These are phyloP conservation scores for Apodemia zela DNA, from an alignment of 2,888 invertebrate species.

Conservation along the genomic window DNA sequence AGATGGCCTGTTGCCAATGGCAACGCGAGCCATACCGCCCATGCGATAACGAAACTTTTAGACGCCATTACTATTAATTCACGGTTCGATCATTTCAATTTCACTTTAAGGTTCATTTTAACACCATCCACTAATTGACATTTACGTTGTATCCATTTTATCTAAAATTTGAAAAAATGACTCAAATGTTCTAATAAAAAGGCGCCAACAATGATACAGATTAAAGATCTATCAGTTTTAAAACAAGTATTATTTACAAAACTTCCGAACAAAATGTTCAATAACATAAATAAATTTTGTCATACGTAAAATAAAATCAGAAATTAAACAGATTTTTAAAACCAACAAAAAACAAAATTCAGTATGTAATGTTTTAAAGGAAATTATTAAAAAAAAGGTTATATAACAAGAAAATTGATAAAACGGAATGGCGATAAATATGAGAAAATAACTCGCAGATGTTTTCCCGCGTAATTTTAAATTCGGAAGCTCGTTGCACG, in stretches of 20 bases:
- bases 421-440: background rate
- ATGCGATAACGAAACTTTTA: slow-evolving; percentile 61
- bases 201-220: slow-evolving; percentile 4
- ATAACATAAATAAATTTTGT: background rate
- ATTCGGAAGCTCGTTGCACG: slow-evolving; percentile 38
- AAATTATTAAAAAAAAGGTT: background rate
- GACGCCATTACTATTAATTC: slow-evolving; percentile 57
- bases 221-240: background rate
- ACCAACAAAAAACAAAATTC: background rate
- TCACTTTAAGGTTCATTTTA: slow-evolving; percentile 62
- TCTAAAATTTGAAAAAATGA: background rate
- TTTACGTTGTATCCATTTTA: slow-evolving; percentile 47
- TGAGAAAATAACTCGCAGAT: slow-evolving; percentile 19
- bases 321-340: background rate
- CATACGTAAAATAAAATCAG: background rate
- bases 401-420: background rate
- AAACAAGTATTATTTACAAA: background rate
- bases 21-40: slow-evolving; percentile 69
- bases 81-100: slow-evolving; percentile 59
- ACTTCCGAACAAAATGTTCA: background rate
- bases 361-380: too few relatives aligned
- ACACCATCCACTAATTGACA: slow-evolving; percentile 34
- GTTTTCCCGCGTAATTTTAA: slow-evolving; percentile 31
- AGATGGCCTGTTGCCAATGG: slow-evolving; percentile 84
- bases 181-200: background rate